Percentiles rank a stretch among this genome's conserved stretches.
Evolutionary conservation across 2,797 vertebrate genomes (phyloP).

Genomic region (Acanthurus tractus): DNA sequence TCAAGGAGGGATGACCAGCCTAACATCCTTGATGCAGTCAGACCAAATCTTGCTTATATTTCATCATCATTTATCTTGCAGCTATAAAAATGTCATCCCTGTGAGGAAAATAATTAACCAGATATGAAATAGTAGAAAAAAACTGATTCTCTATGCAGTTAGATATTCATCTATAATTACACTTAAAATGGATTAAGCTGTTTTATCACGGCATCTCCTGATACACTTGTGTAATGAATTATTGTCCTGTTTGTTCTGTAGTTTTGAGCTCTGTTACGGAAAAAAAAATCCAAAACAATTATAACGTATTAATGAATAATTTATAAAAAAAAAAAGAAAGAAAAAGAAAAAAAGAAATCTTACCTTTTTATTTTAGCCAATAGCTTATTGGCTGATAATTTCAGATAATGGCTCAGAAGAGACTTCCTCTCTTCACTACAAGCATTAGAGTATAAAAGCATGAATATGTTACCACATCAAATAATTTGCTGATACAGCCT

Average conservation of each 20-base stretch:
- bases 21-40: not conserved
- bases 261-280: not conserved
- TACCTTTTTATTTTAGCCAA: too few relatives aligned
- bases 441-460: not conserved
- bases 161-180: not conserved
- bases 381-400: too few relatives aligned
- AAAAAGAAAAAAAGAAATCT: too few relatives aligned
- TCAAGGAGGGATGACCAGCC: conserved; percentile 3
- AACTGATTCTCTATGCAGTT: not conserved
- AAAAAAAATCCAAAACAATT: too few relatives aligned
- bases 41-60: not conserved
- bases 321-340: too few relatives aligned
- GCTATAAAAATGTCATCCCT: not conserved
- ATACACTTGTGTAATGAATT: not conserved
- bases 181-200: not conserved
- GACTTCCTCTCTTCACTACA: not conserved
- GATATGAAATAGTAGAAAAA: not conserved
- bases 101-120: not conserved
- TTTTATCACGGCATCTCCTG: not conserved
- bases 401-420: not conserved
- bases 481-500: not conserved
- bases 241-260: not conserved
- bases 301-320: not conserved
- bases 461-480: not conserved
- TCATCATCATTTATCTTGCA: not conserved